Conservation (phyloP, 92 coral and sea anemone genomes). For the Zoanthus sociatus region DNA sequence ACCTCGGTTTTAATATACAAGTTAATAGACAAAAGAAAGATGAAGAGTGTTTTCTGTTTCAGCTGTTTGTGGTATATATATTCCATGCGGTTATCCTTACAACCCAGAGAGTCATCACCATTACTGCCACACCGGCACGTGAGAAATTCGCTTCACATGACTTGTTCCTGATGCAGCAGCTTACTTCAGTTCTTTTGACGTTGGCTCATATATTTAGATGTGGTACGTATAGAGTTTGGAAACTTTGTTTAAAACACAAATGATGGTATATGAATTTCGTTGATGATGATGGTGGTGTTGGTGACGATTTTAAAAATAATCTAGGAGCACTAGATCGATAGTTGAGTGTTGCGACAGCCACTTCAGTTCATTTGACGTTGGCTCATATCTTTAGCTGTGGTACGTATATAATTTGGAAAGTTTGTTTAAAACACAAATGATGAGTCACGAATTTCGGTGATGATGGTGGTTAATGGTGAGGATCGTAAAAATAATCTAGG, state of each 20-base stretch:
- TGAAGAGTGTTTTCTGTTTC: not conserved
- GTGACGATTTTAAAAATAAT: no score
- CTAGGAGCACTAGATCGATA: no score
- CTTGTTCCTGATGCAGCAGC: conserved; percentile 76
- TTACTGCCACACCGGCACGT: conserved; percentile 50
- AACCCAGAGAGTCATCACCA: conserved; percentile 46
- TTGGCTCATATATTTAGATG: conserved; percentile 82
- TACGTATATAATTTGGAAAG: conserved; percentile 21
- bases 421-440: not conserved
- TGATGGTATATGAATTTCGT: no score
- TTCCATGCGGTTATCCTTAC: conserved; percentile 72
- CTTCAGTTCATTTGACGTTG: conserved; percentile 63
- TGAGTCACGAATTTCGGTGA: no score
- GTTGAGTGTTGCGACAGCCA: conserved; percentile 31
- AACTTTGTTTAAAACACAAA: not conserved
- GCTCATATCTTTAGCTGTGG: conserved; percentile 87
- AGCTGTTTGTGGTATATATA: conserved; percentile 79
- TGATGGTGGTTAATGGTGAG: no score
- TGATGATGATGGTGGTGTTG: no score
- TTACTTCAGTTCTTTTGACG: conserved; percentile 64
- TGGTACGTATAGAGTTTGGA: conserved; percentile 58
- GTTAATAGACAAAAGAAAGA: not conserved
- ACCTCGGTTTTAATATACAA: not conserved
- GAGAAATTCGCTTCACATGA: conserved; percentile 34
- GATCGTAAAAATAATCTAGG: no score